phyloP scores from a whole-genome alignment of 1,140 invertebrate genomes.

The Apis laboriosa region DNA sequence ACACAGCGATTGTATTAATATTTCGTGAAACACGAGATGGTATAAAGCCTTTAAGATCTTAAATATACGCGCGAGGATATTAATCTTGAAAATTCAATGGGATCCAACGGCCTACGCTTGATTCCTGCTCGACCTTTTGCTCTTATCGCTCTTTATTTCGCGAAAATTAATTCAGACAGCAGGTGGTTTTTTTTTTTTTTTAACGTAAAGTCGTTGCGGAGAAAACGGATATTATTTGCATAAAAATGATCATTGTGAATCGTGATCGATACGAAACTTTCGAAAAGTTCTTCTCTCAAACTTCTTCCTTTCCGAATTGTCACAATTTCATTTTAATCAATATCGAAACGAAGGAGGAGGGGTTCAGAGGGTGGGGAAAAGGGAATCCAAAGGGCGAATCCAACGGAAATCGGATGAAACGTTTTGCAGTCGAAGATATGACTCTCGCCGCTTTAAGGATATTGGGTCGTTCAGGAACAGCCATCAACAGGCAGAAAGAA shows the following conservation, averaged over 20 bases:
- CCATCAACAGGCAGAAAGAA: conserved; percentile 28
- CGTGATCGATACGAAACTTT: no score
- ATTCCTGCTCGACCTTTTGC: background rate
- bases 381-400: background rate
- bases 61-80: conserved; percentile 13
- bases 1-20: conserved; percentile 22
- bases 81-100: background rate
- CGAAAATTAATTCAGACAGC: background rate
- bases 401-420: conserved; percentile 9
- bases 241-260: no score
- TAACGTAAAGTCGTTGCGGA: background rate
- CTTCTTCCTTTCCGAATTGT: no score
- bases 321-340: no score
- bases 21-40: conserved; percentile 17
- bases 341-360: no score
- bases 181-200: background rate
- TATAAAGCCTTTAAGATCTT: background rate
- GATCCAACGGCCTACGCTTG: background rate
- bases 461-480: conserved; percentile 26
- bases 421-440: conserved; percentile 11
- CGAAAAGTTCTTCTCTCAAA: no score
- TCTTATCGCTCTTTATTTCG: background rate
- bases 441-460: conserved; percentile 32
- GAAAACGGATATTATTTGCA: no score
- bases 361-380: background rate